Base-by-base conservation (phyloP, 2,888 invertebrate genomes). In the Cheilosia vernalis region DNA sequence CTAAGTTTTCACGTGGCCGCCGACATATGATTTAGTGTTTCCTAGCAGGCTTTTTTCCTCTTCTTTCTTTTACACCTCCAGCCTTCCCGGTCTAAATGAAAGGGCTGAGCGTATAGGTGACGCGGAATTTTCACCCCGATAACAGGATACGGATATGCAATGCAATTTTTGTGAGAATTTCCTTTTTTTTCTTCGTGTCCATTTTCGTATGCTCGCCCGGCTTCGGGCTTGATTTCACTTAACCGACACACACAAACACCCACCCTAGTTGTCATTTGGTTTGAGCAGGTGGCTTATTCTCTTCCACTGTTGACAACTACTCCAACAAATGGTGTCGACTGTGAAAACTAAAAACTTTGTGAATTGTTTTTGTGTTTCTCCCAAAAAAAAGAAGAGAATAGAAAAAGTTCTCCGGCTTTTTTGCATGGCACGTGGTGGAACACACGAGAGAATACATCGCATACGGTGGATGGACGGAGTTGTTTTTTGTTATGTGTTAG, bases 21-120 rank as follows among this genome's bases (percentile, higher is more conserved):
- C 81, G 67, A 81, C 85, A 72, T 66, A 85, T 85, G 85, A 85
- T 85, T 81, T 85, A 85, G 85, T 76, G 81, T 51, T 77, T 81
- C 76, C 81, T 74, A 76, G 13, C 37, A 3, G 56, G 24, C 70
- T 66, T 63, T 21, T 33, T 40, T 21, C 10, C 19, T 10, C 7
- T n/a, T n/a, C 2, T 17, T 6, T 7, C 17, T 15, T 24, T 27
- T 19, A 30, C 30, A 30, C 9, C 7, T 13, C 15, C 33, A 37
- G n/a, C 47, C 42, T 24, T 58, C 19, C 19, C 49, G 17, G 2
- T 7, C 15, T 17, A 66, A 55, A 60, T 49, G 60, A 64, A 58
- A 58, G 27, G 58, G 64, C 40, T 63, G 61, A 37, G 79, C 74
- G 58, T 49, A 58, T 60, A 37, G 37, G 74, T 76, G 76, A 64